Base-by-base conservation (phyloP, 2,888 invertebrate species). In the Drosophila tanythrix region DNA sequence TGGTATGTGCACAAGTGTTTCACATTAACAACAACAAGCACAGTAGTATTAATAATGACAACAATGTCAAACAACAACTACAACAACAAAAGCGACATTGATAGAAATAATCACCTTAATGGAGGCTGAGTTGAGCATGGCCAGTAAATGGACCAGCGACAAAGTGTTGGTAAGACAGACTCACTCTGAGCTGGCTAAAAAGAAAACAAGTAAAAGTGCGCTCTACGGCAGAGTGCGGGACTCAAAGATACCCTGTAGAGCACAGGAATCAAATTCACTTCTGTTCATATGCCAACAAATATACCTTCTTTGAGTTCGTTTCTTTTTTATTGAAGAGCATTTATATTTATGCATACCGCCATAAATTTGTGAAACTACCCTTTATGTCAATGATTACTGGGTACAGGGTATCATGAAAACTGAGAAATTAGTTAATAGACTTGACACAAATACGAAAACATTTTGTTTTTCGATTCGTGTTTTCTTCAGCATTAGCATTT, bases 1-100 rank as follows among this genome's bases (percentile, higher is more conserved):
- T 71, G 76, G 64, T 73, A 62, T 83, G 79, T 86, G 76, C 74
- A 76, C 87, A 85, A 85, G 85, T 87, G 87, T 80, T 78, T 68
- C 53, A 74, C 55, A 62, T 18, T 35, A 62, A 51, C 58, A 77
- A 46, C 51, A 60, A 53, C 48, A 61, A 62, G 58, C 48, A 53
- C 33, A 48, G 29, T 27, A 56, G 56, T 13, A 67, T 57, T 62
- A 63, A 61, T 72, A 60, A 79, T 62, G 60, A 55, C 71, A 60
- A 81, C 79, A 81, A 81, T 74, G 66, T 36, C 76, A 51, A 62
- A 46, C 64, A 61, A 81, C 27, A 53, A 53, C 79, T 79, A 81
- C 71, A 63, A 46, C 73, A 82, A 70, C 66, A 76, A 64, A 58
- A 63, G 68, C 79, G 78, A 81, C 83, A 85, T 82, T 85, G 82